These are phyloP conservation scores for Serripes groenlandicus DNA, from an alignment of 2,888 invertebrate genomes.

Conservation along the genomic window DNA sequence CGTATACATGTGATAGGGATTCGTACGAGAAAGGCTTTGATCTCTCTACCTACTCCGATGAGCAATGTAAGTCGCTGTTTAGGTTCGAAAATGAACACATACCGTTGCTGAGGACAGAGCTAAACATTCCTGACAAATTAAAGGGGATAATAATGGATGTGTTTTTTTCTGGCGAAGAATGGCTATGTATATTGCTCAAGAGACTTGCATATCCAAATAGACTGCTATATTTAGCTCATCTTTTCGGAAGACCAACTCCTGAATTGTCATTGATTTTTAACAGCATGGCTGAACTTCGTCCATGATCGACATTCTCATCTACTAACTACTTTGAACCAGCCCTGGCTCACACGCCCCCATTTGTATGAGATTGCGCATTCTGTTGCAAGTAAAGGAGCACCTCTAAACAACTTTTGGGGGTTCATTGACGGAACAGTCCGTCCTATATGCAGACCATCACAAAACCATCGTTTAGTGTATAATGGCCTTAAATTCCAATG, in stretches of 20 bases:
- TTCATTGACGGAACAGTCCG: slow-evolving; percentile 43
- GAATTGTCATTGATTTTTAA: not conserved
- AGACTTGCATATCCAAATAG: slow-evolving; percentile 12
- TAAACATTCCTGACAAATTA: not conserved
- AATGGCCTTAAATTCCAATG: slow-evolving; percentile 45
- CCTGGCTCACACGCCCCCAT: not conserved
- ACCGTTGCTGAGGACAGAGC: not conserved
- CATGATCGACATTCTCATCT: not conserved
- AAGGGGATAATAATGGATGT: not conserved
- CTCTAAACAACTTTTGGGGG: slow-evolving; percentile 4
- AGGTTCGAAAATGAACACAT: slow-evolving; percentile 7
- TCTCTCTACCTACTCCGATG: not conserved
- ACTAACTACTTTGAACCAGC: not conserved
- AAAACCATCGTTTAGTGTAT: slow-evolving; percentile 25
- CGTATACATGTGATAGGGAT: not conserved
- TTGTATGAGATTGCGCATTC: not conserved
- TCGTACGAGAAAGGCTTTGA: not conserved
- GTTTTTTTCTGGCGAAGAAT: not conserved
- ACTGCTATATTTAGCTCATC: not conserved
- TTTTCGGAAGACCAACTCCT: not conserved
- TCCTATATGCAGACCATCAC: slow-evolving; percentile 46
- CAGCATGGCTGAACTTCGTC: not conserved
- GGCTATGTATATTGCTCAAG: not conserved
- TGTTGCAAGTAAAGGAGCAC: not conserved
- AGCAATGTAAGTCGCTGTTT: not conserved